Percentiles rank a stretch among this genome's conserved stretches.
phyloP scores from a whole-genome alignment of 2,797 vertebrate genomes.

The Melanotaenia nigrans region DNA sequence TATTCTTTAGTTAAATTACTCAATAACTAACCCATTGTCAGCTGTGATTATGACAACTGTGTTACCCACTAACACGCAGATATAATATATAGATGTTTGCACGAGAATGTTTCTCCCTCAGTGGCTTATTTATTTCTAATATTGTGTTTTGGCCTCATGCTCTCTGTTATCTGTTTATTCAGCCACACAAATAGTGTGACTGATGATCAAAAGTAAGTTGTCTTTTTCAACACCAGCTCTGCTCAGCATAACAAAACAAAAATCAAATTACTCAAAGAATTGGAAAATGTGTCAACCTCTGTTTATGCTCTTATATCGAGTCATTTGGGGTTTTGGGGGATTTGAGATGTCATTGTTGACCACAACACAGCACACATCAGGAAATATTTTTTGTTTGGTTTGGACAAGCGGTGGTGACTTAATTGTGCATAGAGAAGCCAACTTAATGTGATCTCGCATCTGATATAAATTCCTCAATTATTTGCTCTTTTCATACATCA shows the following conservation, averaged over 20 bases:
- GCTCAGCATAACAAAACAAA: conserved; percentile 28
- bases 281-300: conserved; percentile 19
- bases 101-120: conserved; percentile 53
- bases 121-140: no score
- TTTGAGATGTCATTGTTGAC: not conserved
- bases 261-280: not conserved
- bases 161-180: conserved; percentile 90
- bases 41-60: not conserved
- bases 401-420: not conserved
- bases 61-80: not conserved
- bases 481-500: no score
- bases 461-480: not conserved
- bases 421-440: not conserved
- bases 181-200: conserved; percentile 92
- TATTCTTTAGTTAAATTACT: not conserved
- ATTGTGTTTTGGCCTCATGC: conserved; percentile 77
- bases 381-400: not conserved
- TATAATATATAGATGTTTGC: conserved; percentile 25
- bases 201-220: conserved; percentile 96
- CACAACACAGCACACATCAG: not conserved
- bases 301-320: not conserved
- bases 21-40: conserved; percentile 8
- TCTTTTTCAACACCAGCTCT: conserved; percentile 25
- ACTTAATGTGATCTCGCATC: not conserved
- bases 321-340: not conserved